phyloP scores from a whole-genome alignment of 2,888 invertebrate species.

The Stenichneumon culpator region DNA sequence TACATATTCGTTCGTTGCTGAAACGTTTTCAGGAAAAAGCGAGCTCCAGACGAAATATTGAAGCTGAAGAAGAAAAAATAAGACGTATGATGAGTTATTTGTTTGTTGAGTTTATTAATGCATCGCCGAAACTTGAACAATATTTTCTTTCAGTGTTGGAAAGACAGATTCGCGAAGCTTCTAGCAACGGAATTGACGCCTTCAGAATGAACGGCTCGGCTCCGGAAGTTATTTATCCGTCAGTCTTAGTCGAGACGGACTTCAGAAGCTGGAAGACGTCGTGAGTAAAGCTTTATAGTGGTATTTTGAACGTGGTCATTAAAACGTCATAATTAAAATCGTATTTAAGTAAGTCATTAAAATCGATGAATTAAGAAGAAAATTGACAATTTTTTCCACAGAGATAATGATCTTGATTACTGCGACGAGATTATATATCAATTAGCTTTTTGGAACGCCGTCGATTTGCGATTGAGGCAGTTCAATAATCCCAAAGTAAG shows the following conservation, averaged over 20 bases:
- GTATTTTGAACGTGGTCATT: background rate
- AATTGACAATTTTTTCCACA: constrained; percentile 14
- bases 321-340: too few species aligned
- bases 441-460: too few species aligned
- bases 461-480: constrained; percentile 43
- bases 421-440: constrained; percentile 36
- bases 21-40: too few species aligned
- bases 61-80: background rate
- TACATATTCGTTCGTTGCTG: background rate
- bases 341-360: too few species aligned
- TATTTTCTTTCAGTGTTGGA: background rate
- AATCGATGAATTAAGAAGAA: background rate
- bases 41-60: background rate
- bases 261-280: background rate
- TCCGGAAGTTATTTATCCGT: constrained; percentile 3
- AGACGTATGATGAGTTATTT: background rate
- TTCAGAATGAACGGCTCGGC: background rate
- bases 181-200: background rate
- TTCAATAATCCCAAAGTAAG: constrained; percentile 35
- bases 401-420: constrained; percentile 34
- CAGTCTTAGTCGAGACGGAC: constrained; percentile 4
- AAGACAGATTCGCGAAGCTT: background rate
- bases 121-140: background rate
- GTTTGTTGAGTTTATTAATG: too few species aligned
- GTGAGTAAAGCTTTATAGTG: background rate